Base-by-base conservation (phyloP, 2,797 vertebrate species). In the Tangara arthus region DNA sequence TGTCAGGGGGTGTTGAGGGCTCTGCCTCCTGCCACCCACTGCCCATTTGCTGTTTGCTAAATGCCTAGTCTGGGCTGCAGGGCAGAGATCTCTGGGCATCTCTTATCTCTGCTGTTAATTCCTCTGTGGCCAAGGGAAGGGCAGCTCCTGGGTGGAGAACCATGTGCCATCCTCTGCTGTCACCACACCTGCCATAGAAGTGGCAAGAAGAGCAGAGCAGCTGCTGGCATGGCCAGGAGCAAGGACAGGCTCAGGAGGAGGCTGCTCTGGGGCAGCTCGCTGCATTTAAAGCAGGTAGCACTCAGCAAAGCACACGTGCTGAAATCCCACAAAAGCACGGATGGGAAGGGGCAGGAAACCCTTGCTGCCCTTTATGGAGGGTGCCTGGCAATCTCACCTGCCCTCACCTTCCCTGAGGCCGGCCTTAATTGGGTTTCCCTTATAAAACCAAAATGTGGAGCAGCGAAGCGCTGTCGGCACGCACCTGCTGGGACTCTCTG, bases 351-450 rank as follows among this genome's bases (percentile, higher is more conserved):
- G 18, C 9, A 24, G 3, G 24, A 82, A 57, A 8, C 15, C 9
- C 20, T 88, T 53, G 37, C 30, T 92, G 77, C 21, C 39, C 69
- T 59, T 91, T 32, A 2, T 11, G 50, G 70, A 68, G 56, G 64
- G 18, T 42, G 5, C n/a, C 41, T 71, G 83, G 76, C 15, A 2
- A 2, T 37, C 66, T 56, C 56, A 70, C 73, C 83, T 70, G 73
- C 73, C 32, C 44, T 56, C 9, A 12, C 49, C 80, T 39, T 68
- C 44, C 66, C 39, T n/a, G 16, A 7, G 1, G 53, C 87, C 3
- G 0, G 18, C 84, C 84, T 87, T 95, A 95, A 95, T 81, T 93
- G 60, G 94, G 46, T 95, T 94, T 90, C 59, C 78, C 64, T 93
- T 89, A 60, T 27, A 84, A 87, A 96, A 93, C 53, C 68, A 1